Base-by-base conservation (phyloP, 2,113 vertebrate species). In the Smithornis capensis region DNA sequence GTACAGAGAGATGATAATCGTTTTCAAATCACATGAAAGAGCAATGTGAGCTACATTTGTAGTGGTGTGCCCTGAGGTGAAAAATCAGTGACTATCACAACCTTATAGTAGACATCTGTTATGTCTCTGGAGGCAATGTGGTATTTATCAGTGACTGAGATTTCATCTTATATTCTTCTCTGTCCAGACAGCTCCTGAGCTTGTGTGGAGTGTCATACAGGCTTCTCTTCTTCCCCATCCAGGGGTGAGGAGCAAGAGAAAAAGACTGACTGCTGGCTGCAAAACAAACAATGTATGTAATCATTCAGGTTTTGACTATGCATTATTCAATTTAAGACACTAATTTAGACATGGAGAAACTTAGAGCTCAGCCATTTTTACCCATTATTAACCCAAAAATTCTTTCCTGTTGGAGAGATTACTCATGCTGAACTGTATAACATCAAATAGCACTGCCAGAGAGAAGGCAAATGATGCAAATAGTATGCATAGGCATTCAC, bases 231-330 rank as follows among this genome's bases (percentile, higher is more conserved):
- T 55, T 31, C 79, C 81, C 18, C 19, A 12, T 24, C 29, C 3
- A 2, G 6, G 19, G 1, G 0, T 3, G 1, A 83, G 63, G 17
- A 88, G 11, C 8, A 55, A 50, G 17, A 70, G 7, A 50, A 23
- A 47, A n/a, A 52, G 22, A 4, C 13, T 42, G 18, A 23, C 18
- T 1, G 1, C 19, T 68, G 67, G 22, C 63, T 76, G 59, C 56
- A 89, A 85, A 82, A 21, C 13, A 81, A 74, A 73, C 65, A 12
- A 4, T 1, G 19, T 4, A 2, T 22, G 12, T 10, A 47, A 42
- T 35, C 12, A 37, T 53, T 69, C 37, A 38, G 33, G 18, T 40
- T 89, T 62, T 45, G 22, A 21, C 24, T 21, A 27, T 1, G 4
- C 1, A 12, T 95, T 67, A 29, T 70, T 74, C 55, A 60, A n/a